These are phyloP conservation scores for Anthophora plumipes DNA, from an alignment of 2,888 invertebrate genomes.

Conservation along the genomic window DNA sequence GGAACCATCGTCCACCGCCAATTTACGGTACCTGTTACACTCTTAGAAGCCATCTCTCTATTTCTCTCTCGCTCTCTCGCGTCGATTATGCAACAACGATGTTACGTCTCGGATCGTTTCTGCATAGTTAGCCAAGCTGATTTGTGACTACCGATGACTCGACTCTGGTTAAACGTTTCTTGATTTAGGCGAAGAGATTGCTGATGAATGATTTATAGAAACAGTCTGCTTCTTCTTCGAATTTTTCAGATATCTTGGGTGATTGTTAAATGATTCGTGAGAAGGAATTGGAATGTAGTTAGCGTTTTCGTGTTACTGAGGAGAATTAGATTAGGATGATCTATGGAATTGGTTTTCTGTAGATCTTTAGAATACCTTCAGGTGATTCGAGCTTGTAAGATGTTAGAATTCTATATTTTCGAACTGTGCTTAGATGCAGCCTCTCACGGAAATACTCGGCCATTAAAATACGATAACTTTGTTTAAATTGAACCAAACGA, in stretches of 20 bases:
- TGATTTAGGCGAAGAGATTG: not conserved
- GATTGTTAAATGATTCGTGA: too few species aligned
- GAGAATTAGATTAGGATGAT: too few species aligned
- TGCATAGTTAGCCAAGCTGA: not conserved
- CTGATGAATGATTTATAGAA: not conserved
- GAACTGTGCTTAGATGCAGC: too few species aligned
- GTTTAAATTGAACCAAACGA: too few species aligned
- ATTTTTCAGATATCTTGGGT: too few species aligned
- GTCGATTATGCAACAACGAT: conserved; percentile 30
- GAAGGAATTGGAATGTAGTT: too few species aligned
- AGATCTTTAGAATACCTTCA: not conserved
- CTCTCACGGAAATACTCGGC: too few species aligned
- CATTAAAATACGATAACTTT: too few species aligned
- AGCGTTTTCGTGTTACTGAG: too few species aligned
- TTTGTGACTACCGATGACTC: not conserved
- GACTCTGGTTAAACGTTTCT: not conserved
- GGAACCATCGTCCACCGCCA: conserved; percentile 20
- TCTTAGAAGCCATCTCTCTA: conserved; percentile 17
- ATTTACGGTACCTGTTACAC: conserved; percentile 64
- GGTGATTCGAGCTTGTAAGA: not conserved
- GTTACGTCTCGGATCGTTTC: not conserved
- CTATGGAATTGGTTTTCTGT: not conserved
- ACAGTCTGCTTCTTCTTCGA: too few species aligned
- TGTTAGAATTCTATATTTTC: not conserved
- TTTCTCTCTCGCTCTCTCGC: too few species aligned